Conservation (phyloP, 2,113 vertebrate genomes). For the Mystacornis crossleyi region DNA sequence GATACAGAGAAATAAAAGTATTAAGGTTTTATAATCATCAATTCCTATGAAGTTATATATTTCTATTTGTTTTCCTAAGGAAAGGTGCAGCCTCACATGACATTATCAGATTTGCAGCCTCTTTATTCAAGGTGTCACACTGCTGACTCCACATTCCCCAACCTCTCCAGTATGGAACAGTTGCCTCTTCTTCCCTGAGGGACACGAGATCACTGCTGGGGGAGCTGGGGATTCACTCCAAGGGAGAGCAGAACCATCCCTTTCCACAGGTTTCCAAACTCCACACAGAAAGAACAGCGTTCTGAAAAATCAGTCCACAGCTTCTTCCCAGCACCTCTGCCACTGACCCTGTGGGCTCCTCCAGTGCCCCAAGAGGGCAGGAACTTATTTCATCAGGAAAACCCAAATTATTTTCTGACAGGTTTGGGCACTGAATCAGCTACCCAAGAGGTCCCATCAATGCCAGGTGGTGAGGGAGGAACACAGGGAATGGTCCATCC, state of each 20-base stretch:
- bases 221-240: not conserved
- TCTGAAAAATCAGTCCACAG: not conserved
- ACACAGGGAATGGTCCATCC: not conserved
- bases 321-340: not conserved
- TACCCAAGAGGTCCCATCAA: not conserved
- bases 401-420: not conserved
- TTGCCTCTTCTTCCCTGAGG: not conserved
- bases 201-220: not conserved
- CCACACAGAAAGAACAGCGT: not conserved
- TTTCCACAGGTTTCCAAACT: not conserved
- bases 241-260: not conserved
- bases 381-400: not conserved
- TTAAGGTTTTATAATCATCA: not conserved
- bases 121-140: not conserved
- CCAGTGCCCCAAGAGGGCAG: not conserved
- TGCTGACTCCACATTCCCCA: not conserved
- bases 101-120: not conserved
- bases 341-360: not conserved
- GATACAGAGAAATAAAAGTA: not conserved
- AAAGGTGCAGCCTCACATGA: not conserved
- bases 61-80: not conserved
- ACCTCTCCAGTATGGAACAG: not conserved
- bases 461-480: not conserved
- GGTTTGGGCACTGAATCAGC: not conserved
- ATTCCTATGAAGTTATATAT: fast-evolving